Conservation (phyloP, 2,888 invertebrate species). For the Cyrtodaria siliqua region DNA sequence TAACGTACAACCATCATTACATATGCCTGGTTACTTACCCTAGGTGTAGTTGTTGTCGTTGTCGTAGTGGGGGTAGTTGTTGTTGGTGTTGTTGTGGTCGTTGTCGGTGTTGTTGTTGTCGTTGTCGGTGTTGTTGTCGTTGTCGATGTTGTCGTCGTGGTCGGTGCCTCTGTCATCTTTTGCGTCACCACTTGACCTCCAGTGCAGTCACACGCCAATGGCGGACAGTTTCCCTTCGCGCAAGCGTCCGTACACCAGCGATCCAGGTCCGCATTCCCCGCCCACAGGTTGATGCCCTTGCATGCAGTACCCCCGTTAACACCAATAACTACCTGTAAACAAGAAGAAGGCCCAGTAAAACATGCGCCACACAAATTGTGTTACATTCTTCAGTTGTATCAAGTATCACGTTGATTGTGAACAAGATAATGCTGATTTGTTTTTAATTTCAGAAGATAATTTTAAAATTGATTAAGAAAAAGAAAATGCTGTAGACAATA, state of each 20-base stretch:
- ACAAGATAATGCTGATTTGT: no score
- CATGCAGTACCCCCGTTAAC: conserved; percentile 23
- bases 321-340: no score
- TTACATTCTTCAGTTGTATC: no score
- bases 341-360: no score
- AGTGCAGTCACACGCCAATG: conserved; percentile 43
- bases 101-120: conserved; percentile 12
- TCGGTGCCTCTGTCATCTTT: conserved; percentile 9
- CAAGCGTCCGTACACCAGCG: conserved; percentile 55
- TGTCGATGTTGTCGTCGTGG: conserved; percentile 36
- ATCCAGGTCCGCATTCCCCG: conserved; percentile 31
- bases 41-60: neutral
- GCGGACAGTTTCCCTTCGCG: conserved; percentile 43
- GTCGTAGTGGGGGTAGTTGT: conserved; percentile 7
- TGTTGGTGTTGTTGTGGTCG: conserved; percentile 16
- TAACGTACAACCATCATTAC: no score
- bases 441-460: no score
- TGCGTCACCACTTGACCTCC: neutral
- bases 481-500: no score
- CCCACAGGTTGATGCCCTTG: conserved; percentile 52
- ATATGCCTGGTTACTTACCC: neutral
- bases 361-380: no score
- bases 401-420: no score
- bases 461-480: no score
- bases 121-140: conserved; percentile 26